Evolutionary conservation across 1,140 invertebrate species (phyloP), one percentile per base, ranked within the genome.

Genomic region (Brachionus koreanus): DNA sequence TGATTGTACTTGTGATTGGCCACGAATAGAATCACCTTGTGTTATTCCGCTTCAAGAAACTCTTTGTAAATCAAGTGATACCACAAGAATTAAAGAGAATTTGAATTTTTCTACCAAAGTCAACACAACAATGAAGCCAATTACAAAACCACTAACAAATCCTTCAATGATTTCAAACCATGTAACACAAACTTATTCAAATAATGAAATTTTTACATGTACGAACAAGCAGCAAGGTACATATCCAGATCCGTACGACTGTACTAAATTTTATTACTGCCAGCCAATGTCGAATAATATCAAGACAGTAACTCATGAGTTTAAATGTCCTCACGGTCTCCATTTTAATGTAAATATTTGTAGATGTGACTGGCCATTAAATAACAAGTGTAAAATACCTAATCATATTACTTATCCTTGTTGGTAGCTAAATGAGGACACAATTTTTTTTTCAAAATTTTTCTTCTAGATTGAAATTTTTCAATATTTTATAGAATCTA

Each of bases 1-100:
- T 35, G 79, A 65, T 61, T 82, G 79, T 67, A 82, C 79, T 16
- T 82, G 79, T 67, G 61, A 67, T 37, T 82, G 79, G 79, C 57
- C 79, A n/a, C 5, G 4, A 33, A 23, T 13, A 7, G 57, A 42
- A 13, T 23, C 79, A 37, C 46, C 23, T 19, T 79, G 76, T 43
- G 6, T 43, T 37, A 42, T 61, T 16, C 76, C 76, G 3, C 39
- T 79, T 12, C 6, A 10, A 12, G 23, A 79, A 37, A 42, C 46
- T 61, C 35, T 79, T 39, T 79, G 76, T 19, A 79, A 79, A 61
- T 23, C 23, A 12, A 77, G 43, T n/a, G 29, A 37, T 19, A 37
- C 5, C 13, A 42, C 37, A 39, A 9, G 9, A 39, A 7, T n/a
- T 10, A 43, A 25, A 9, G 42, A 74, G 29, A 74, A 43, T 46